phyloP scores from a whole-genome alignment of 2,888 invertebrate species.

The Augiades crinisus region DNA sequence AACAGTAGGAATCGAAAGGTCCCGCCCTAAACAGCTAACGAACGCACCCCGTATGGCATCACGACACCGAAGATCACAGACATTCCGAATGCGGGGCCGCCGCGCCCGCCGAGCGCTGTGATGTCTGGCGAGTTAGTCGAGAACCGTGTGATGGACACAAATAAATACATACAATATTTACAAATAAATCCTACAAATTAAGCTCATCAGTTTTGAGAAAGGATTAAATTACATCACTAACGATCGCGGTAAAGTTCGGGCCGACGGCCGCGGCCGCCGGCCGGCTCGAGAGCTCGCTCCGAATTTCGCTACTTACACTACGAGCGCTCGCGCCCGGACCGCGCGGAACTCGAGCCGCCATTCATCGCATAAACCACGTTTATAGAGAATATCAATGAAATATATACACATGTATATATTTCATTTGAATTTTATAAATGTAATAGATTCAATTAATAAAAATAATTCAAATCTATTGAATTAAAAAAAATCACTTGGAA shows the following conservation, averaged over 20 bases:
- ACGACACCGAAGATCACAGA: conserved; percentile 44
- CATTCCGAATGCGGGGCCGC: conserved; percentile 40
- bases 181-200: conserved; percentile 73
- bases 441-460: too few relatives aligned
- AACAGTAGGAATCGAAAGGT: conserved; percentile 22
- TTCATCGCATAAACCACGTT: too few relatives aligned
- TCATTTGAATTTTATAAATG: too few relatives aligned
- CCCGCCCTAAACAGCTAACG: conserved; percentile 15
- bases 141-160: conserved; percentile 55
- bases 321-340: too few relatives aligned
- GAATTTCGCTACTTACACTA: too few relatives aligned
- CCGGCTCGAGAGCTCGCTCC: background rate
- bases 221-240: conserved; percentile 61
- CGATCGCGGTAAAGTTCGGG: conserved; percentile 36
- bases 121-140: conserved; percentile 42
- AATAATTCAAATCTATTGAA: too few relatives aligned
- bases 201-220: conserved; percentile 66
- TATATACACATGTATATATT: too few relatives aligned
- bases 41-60: background rate
- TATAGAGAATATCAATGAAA: too few relatives aligned
- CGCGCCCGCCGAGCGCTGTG: conserved; percentile 34
- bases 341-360: too few relatives aligned
- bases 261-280: background rate
- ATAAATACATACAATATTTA: conserved; percentile 74
- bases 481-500: background rate